Base-by-base conservation (phyloP, 2,888 invertebrate species). In the Panzeria rudis region DNA sequence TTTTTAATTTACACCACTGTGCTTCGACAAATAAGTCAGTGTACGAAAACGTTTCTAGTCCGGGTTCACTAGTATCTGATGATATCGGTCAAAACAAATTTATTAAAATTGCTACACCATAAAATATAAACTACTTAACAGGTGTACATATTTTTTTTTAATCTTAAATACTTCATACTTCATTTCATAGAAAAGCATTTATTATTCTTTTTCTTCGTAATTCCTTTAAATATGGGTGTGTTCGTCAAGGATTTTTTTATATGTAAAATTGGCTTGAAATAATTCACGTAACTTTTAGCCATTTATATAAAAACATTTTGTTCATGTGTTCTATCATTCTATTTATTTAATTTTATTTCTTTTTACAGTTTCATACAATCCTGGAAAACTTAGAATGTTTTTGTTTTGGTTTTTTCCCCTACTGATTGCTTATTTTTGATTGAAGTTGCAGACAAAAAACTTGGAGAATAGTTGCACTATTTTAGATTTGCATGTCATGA, bases 401-500 rank as follows among this genome's bases (percentile, higher is more conserved):
- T 56, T 25, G 25, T 23, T 25, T 13, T 25, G 15, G 25, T 20
- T n/a, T 69, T 11, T 69, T 47, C 56, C 62, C 38, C n/a, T 41
- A 56, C 23, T 47, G 54, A 69, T 75, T n/a, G 15, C 52, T 69
- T 38, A 29, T 59, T 78, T 83, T 52, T 83, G 68, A 73, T 73
- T 41, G 32, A 66, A 80, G 15, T 66, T 71, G 56, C 41, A 47
- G 56, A 73, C 62, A 77, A 32, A 38, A 61, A 85, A 81, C 84
- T 75, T 85, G 81, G 69, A 75, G 54, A 84, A 77, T 61, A 77
- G 76, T 50, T 80, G 66, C 68, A 76, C 61, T 32, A 62, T 68
- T 72, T 81, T 32, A 72, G 44, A 81, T 78, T 84, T 85, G 84
- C 84, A 85, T 85, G 81, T 75, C 69, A 41, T 81, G 84, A 78